phyloP scores from a whole-genome alignment of 2,888 invertebrate genomes.

The Aphodius granarius region DNA sequence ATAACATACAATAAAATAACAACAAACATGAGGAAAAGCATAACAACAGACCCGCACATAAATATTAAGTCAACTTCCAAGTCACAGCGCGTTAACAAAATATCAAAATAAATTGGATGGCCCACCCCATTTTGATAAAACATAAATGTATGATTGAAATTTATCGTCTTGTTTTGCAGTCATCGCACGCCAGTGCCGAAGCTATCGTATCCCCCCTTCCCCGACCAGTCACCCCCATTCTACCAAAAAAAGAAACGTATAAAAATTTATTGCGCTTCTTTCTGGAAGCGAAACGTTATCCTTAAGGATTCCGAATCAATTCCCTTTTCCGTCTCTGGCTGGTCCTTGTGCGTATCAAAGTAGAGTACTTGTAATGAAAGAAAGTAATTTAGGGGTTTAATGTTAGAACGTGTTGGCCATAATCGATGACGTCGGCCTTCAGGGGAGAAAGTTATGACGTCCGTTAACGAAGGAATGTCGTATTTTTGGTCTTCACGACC shows the following conservation, averaged over 20 bases:
- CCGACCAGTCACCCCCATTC: not conserved
- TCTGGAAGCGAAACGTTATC: conserved; percentile 30
- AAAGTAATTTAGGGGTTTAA: not conserved
- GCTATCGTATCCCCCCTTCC: conserved; percentile 29
- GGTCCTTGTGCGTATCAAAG: not conserved
- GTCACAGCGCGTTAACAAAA: conserved; percentile 17
- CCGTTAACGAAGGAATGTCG: not conserved
- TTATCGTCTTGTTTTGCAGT: conserved; percentile 42
- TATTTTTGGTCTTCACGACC: not conserved
- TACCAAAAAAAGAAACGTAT: conserved; percentile 33
- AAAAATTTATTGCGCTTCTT: conserved; percentile 42
- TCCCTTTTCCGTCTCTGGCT: not conserved
- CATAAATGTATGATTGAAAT: conserved; percentile 33
- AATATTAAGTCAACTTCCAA: not conserved
- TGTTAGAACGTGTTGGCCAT: not conserved
- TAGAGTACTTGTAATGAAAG: not conserved
- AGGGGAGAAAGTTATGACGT: not conserved
- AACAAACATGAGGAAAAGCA: conserved; percentile 10
- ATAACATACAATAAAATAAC: not conserved
- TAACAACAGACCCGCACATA: not conserved
- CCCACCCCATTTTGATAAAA: conserved; percentile 18
- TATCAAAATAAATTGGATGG: conserved; percentile 20
- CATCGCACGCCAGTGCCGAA: conserved; percentile 39
- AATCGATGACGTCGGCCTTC: not conserved
- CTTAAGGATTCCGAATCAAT: conserved; percentile 6